These are phyloP conservation scores for Dasyornis broadbenti DNA, from an alignment of 2,113 vertebrate species.

Conservation along the genomic window DNA sequence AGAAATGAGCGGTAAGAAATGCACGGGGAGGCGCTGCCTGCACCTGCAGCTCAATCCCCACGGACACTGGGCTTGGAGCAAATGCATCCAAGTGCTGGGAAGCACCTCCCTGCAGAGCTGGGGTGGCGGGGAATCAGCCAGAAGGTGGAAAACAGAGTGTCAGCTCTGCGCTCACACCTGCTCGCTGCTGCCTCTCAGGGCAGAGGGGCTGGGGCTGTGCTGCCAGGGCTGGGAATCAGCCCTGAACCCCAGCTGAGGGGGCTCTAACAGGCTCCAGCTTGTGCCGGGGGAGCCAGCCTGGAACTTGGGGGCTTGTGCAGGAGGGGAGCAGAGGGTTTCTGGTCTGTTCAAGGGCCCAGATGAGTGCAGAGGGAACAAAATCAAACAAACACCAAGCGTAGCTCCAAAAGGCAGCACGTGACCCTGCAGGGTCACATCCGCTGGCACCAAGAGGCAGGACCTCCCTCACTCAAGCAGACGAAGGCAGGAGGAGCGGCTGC, in stretches of 20 bases:
- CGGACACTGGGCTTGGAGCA: background rate
- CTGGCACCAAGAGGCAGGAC: background rate
- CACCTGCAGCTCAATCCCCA: background rate
- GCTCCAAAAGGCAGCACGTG: rapidly evolving
- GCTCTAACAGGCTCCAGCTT: background rate
- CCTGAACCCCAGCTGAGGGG: background rate
- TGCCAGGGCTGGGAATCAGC: background rate
- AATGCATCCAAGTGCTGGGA: rapidly evolving
- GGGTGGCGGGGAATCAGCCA: background rate
- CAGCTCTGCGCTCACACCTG: background rate
- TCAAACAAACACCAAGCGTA: rapidly evolving
- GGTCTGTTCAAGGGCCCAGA: background rate
- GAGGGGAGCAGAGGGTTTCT: background rate
- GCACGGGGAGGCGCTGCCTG: background rate
- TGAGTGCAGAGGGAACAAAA: background rate
- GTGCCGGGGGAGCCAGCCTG: background rate
- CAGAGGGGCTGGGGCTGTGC: background rate
- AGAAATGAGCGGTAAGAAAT: background rate
- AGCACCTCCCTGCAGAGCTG: background rate
- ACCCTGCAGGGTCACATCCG: background rate
- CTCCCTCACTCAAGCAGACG: rapidly evolving
- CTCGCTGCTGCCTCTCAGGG: background rate
- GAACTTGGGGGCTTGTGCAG: rapidly evolving
- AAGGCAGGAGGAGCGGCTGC: background rate
- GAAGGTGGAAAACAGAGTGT: background rate